Evolutionary conservation across 1,140 invertebrate genomes (phyloP).

Genomic region (Anastrepha obliqua): DNA sequence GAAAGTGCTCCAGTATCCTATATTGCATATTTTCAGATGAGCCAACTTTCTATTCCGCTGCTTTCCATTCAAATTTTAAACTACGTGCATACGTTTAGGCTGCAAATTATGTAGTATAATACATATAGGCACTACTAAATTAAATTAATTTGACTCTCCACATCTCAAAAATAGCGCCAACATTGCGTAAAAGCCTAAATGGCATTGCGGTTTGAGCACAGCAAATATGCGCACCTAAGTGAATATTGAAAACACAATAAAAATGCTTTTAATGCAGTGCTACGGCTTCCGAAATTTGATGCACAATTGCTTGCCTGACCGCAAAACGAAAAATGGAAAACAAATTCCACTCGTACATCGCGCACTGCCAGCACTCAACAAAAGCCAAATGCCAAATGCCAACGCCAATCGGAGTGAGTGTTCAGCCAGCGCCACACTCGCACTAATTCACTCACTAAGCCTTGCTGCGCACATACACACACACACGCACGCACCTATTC

Average conservation of each 20-base stretch:
- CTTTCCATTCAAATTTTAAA: no score
- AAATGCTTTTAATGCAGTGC: conserved; percentile 39
- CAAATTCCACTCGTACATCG: neutral
- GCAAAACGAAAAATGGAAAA: conserved; percentile 42
- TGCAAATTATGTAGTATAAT: neutral
- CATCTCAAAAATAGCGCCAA: neutral
- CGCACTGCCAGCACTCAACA: neutral
- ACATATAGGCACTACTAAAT: neutral
- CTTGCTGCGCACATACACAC: neutral
- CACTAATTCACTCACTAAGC: conserved; percentile 7
- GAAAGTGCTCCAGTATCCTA: no score
- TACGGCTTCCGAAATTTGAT: conserved; percentile 17
- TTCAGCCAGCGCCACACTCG: neutral
- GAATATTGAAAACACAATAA: conserved; percentile 24
- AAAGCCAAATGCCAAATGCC: neutral
- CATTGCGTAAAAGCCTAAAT: conserved; percentile 23
- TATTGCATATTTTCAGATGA: no score
- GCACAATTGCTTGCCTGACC: conserved; percentile 34
- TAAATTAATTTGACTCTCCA: neutral
- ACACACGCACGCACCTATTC: neutral
- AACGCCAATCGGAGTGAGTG: neutral
- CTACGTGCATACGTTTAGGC: neutral
- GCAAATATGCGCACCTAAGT: neutral
- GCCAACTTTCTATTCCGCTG: no score
- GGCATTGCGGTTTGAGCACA: conserved; percentile 22